Evolutionary conservation across 2,797 vertebrate genomes (phyloP).

Genomic region (Halcyon chelicuti): DNA sequence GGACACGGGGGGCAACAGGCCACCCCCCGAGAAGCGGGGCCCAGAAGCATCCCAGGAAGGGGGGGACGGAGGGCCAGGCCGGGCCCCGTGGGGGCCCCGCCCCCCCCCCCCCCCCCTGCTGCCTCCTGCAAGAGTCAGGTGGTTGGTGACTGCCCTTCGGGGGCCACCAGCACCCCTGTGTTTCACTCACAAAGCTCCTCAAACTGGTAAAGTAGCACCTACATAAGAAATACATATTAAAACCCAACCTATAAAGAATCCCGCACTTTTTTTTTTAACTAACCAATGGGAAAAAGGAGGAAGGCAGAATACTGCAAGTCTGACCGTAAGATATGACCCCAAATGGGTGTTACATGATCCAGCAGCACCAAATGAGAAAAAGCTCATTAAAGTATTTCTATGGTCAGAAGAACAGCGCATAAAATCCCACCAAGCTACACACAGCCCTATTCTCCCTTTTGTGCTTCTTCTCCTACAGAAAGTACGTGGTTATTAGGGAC

Average conservation of each 20-base stretch:
- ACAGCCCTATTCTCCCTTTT: neutral
- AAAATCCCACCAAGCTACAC: neutral
- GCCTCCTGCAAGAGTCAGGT: neutral
- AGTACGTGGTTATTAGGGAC: neutral
- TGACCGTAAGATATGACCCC: neutral
- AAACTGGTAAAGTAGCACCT: neutral
- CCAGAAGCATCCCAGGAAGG: no score
- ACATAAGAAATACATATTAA: neutral
- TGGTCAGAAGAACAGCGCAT: neutral
- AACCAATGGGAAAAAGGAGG: neutral
- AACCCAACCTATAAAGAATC: neutral
- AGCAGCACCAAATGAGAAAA: neutral
- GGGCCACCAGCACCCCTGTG: neutral
- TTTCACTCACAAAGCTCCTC: neutral
- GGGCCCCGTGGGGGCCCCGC: no score
- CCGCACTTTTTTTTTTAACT: neutral
- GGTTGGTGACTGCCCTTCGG: no score
- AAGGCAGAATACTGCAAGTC: neutral
- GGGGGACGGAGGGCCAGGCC: no score
- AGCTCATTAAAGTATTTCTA: neutral
- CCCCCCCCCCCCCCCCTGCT: no score
- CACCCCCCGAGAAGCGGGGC: no score
- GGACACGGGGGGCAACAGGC: no score
- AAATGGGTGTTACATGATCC: neutral
- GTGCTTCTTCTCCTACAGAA: neutral